Evolutionary conservation across 2,113 vertebrate species (phyloP).

Genomic region (Ochotona curzoniae): DNA sequence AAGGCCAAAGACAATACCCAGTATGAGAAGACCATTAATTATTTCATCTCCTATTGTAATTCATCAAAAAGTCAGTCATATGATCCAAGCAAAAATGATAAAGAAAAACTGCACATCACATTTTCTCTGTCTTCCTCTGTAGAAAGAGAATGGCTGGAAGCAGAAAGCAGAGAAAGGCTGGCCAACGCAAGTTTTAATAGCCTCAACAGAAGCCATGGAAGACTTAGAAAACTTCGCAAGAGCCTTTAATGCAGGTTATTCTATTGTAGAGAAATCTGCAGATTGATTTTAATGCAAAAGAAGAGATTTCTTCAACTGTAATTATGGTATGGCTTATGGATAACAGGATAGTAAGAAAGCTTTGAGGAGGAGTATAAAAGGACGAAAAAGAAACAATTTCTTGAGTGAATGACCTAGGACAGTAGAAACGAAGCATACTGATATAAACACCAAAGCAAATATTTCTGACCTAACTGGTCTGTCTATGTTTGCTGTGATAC

Average conservation of each 20-base stretch:
- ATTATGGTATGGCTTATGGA: constrained; percentile 53
- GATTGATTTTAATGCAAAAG: constrained; percentile 61
- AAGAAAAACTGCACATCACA: constrained; percentile 65
- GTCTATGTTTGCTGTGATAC: constrained; percentile 49
- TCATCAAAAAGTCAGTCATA: constrained; percentile 62
- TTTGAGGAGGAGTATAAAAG: constrained; percentile 42
- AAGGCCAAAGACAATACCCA: constrained; percentile 62
- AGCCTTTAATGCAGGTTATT: constrained; percentile 61
- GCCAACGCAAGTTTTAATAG: constrained; percentile 69
- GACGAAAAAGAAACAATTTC: constrained; percentile 54
- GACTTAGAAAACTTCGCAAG: constrained; percentile 62
- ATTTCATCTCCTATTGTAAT: constrained; percentile 77
- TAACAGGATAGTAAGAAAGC: constrained; percentile 43
- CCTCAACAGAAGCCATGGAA: constrained; percentile 54
- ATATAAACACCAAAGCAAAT: constrained; percentile 53
- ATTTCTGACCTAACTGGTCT: constrained; percentile 56
- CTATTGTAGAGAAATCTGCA: constrained; percentile 65
- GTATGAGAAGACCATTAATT: constrained; percentile 53
- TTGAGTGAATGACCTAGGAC: not conserved
- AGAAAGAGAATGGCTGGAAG: constrained; percentile 44
- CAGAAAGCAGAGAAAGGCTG: constrained; percentile 74
- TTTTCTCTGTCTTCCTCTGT: constrained; percentile 77
- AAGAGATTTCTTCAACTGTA: constrained; percentile 35
- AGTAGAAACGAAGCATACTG: constrained; percentile 41
- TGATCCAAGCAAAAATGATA: constrained; percentile 66